A percentile compares a stretch with the other conserved stretches of the same genome.
These are phyloP conservation scores for Morus bassanus DNA, from an alignment of 2,797 vertebrate species.

Conservation along the genomic window DNA sequence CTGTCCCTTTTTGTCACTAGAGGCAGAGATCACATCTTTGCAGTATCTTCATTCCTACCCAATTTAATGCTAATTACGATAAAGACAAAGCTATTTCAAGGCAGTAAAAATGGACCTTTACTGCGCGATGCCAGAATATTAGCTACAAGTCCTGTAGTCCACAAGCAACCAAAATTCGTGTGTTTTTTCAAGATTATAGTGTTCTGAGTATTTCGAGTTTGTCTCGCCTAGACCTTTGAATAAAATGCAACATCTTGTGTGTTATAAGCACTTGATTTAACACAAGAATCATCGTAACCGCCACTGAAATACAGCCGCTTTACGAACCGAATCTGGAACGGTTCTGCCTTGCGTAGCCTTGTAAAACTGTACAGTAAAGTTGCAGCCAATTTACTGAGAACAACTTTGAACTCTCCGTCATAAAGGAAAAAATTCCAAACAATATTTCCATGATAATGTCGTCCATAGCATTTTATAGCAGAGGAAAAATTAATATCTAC, in stretches of 20 bases:
- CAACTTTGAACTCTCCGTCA: constrained; percentile 33
- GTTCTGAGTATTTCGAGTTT: neutral
- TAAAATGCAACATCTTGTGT: neutral
- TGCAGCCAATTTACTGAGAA: constrained; percentile 18
- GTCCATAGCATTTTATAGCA: constrained; percentile 76
- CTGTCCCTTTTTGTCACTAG: neutral
- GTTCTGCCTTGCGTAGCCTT: neutral
- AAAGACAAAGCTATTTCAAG: constrained; percentile 19
- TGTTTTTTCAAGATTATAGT: neutral
- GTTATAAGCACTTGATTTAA: neutral
- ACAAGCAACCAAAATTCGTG: neutral
- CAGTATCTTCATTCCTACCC: neutral
- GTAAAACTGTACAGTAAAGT: constrained; percentile 5
- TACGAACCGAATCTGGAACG: neutral
- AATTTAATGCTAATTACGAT: neutral
- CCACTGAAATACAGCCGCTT: neutral
- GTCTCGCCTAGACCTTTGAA: neutral
- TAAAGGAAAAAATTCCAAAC: constrained; percentile 71
- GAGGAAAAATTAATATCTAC: constrained; percentile 81
- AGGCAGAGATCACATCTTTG: neutral
- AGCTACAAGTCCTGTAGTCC: constrained; percentile 32
- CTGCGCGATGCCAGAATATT: neutral
- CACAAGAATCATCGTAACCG: neutral
- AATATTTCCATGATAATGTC: constrained; percentile 61
- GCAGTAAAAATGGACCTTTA: constrained; percentile 7